Percentiles rank a stretch among this genome's conserved stretches.
Evolutionary conservation across 2,113 vertebrate genomes (phyloP).

Genomic region (Channa maculata): DNA sequence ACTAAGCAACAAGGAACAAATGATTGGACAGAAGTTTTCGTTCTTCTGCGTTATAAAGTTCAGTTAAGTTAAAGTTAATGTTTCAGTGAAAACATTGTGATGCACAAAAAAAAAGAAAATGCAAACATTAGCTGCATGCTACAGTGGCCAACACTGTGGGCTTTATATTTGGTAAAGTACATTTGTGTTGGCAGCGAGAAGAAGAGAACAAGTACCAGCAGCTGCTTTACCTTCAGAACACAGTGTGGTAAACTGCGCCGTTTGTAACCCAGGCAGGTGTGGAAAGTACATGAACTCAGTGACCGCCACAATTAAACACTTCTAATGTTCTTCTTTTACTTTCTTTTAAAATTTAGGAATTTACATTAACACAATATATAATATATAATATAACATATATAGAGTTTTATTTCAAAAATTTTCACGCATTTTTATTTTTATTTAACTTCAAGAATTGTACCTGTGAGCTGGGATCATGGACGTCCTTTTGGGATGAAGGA

Average conservation of each 20-base stretch:
- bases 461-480: constrained; percentile 49
- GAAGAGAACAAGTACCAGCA: constrained; percentile 15
- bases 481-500: constrained; percentile 7
- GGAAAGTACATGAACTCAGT: too few species aligned
- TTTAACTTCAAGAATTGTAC: constrained; percentile 39
- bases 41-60: too few species aligned
- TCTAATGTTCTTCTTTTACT: neutral
- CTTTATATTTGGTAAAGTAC: neutral
- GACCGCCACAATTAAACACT: too few species aligned
- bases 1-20: too few species aligned
- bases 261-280: neutral
- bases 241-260: neutral
- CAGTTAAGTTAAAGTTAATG: neutral
- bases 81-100: too few species aligned
- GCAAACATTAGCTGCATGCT: neutral
- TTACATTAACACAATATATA: neutral
- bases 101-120: neutral
- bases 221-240: constrained; percentile 19
- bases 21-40: too few species aligned
- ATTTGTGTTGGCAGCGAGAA: constrained; percentile 29
- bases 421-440: too few species aligned
- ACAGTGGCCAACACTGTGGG: too few species aligned
- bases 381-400: too few species aligned
- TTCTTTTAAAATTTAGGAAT: neutral
- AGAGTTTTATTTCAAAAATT: too few species aligned